Evolutionary conservation across 2,113 vertebrate species (phyloP).

Genomic region (Myodes glareolus): DNA sequence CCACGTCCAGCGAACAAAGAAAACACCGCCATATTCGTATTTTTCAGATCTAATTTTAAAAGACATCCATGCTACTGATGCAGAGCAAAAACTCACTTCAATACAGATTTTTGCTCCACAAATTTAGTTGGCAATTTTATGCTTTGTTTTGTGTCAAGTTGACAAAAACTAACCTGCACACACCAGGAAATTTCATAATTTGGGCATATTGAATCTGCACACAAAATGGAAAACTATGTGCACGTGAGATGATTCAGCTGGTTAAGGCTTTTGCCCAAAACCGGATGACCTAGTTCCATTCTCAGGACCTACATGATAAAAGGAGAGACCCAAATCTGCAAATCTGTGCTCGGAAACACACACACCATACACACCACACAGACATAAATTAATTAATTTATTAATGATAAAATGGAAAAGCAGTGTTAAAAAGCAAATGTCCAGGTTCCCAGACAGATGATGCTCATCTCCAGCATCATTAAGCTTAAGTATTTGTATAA

Average conservation of each 20-base stretch:
- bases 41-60: neutral
- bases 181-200: conserved; percentile 47
- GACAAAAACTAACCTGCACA: neutral
- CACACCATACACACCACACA: too few relatives aligned
- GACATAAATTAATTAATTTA: neutral
- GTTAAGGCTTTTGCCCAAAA: too few relatives aligned
- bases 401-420: neutral
- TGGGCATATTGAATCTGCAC: conserved; percentile 18
- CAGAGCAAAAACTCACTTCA: neutral
- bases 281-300: neutral
- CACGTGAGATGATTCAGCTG: neutral
- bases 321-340: neutral
- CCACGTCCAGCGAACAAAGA: neutral
- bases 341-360: neutral
- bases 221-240: conserved; percentile 1
- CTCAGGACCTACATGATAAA: neutral
- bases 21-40: neutral
- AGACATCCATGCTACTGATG: neutral
- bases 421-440: conserved; percentile 10
- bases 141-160: neutral
- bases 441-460: neutral
- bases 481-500: conserved; percentile 1
- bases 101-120: neutral
- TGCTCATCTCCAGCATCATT: neutral
- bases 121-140: neutral